These are phyloP conservation scores for Sturnira hondurensis DNA, from an alignment of 2,113 vertebrate genomes.

Conservation along the genomic window DNA sequence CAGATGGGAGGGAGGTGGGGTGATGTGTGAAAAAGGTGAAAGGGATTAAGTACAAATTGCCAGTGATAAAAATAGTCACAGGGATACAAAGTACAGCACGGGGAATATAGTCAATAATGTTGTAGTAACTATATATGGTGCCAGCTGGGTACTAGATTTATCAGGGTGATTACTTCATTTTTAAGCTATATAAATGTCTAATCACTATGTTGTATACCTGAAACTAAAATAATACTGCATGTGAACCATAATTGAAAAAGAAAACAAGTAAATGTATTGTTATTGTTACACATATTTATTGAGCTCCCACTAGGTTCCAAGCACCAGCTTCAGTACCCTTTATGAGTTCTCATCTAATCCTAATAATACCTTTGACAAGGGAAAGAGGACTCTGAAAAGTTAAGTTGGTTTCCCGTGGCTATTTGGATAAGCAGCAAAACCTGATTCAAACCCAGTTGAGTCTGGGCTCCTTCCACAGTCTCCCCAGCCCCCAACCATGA, in stretches of 20 bases:
- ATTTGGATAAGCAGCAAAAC: neutral
- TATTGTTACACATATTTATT: neutral
- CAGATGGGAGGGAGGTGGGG: neutral
- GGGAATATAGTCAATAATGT: neutral
- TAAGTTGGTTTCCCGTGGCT: neutral
- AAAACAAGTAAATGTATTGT: neutral
- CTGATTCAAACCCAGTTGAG: neutral
- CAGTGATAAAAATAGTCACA: neutral
- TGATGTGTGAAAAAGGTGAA: neutral
- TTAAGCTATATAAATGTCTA: neutral
- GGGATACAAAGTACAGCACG: neutral
- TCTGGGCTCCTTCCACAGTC: neutral
- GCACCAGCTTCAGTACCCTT: neutral
- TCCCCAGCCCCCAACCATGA: neutral
- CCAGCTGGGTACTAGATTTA: neutral
- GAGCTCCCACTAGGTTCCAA: neutral
- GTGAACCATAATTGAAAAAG: neutral
- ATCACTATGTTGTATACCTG: neutral
- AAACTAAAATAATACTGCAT: neutral
- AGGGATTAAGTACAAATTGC: neutral
- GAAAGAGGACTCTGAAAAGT: neutral
- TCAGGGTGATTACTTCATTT: neutral
- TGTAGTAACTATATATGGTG: neutral
- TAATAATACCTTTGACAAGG: neutral
- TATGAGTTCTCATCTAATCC: neutral